Conservation (phyloP, 2,113 vertebrate genomes). For the Apus apus region DNA sequence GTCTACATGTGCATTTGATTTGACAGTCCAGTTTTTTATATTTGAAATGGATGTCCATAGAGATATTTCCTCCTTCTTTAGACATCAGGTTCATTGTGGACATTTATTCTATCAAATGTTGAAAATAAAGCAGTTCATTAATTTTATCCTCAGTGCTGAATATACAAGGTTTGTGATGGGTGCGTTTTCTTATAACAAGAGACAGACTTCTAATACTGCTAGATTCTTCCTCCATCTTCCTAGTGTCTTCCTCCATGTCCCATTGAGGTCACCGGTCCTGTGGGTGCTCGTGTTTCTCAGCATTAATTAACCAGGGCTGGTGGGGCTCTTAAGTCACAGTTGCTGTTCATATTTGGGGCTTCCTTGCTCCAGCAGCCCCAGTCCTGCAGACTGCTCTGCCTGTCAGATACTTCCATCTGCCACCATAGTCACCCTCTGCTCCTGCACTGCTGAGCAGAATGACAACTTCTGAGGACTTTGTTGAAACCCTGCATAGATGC, state of each 20-base stretch:
- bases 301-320: accelerated
- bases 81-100: not conserved
- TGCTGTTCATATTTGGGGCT: not conserved
- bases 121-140: not conserved
- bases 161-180: not conserved
- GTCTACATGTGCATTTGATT: not conserved
- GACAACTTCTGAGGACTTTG: accelerated
- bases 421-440: accelerated
- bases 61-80: not conserved
- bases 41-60: not conserved
- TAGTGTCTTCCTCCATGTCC: not conserved
- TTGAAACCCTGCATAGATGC: not conserved
- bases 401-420: not conserved
- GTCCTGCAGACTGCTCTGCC: accelerated
- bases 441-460: not conserved
- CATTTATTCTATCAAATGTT: not conserved
- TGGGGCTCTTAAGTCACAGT: not conserved
- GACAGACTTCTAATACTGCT: not conserved
- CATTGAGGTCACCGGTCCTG: accelerated
- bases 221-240: too few species aligned
- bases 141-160: not conserved
- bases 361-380: not conserved
- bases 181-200: not conserved
- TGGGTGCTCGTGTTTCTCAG: not conserved
- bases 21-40: not conserved